Evolutionary conservation across 2,797 vertebrate genomes (phyloP), one percentile per base, ranked within the genome.

Genomic region (Xenopus petersii): DNA sequence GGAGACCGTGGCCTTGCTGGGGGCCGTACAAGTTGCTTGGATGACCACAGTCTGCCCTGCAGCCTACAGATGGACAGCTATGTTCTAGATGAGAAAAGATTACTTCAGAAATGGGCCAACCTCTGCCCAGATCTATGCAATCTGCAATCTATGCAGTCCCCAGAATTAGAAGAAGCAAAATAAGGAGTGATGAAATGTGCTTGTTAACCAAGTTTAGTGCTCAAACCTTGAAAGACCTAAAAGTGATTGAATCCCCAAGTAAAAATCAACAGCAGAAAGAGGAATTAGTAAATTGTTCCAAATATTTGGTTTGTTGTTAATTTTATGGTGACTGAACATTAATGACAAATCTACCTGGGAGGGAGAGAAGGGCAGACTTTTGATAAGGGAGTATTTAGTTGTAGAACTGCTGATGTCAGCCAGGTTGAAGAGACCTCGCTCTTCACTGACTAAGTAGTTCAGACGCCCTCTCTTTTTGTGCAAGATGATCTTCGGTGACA

Each of bases 321-420:
- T 86, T 81, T 77, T 84, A 81, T 80, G 80, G 85, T 87, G 81
- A 86, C 85, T 88, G 86, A 89, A 89, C 88, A 90, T 89, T 90
- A 93, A 88, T 90, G 88, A 88, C 81, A 90, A 87, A 85, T 91
- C 94, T 96, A 98, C 94, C 95, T 96, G 94, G 2, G 93, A 94
- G 83, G 94, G 95, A 88, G 95, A 96, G 94, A 95, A 96, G 84
- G 92, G 92, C 68, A 95, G 93, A 85, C 88, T 89, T 96, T 93
- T 95, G 90, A 89, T 86, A 89, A 92, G 88, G 87, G 92, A 92
- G 80, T 83, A 24, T 88, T 93, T 93, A 82, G 94, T 89, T 83
- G 91, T 88, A 82, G 94, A 93, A 82, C 88, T 92, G 92, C 86
- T 88, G 88, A 85, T 83, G 83, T 87, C 91, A 88, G 88, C 88